phyloP scores from a whole-genome alignment of 2,113 vertebrate species.

The Tiliqua scincoides region DNA sequence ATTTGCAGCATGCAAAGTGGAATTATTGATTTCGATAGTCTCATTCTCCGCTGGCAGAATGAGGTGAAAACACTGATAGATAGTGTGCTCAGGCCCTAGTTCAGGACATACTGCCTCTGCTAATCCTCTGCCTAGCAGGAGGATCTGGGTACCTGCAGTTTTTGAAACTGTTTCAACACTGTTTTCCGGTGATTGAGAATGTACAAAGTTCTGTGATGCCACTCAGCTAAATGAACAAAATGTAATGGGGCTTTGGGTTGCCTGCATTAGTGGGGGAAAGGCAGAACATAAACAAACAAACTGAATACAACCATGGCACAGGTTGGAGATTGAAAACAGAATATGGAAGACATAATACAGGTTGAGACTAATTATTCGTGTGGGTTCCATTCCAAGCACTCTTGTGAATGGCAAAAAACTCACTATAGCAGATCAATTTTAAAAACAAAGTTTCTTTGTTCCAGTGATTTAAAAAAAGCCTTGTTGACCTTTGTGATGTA shows the following conservation, averaged over 20 bases:
- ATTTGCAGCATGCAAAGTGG: background rate
- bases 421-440: too few species aligned
- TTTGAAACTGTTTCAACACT: rapidly evolving
- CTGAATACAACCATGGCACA: background rate
- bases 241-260: background rate
- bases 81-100: background rate
- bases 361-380: too few species aligned
- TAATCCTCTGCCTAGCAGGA: background rate
- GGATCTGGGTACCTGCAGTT: background rate
- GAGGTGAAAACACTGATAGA: background rate
- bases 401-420: too few species aligned
- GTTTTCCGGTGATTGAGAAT: background rate
- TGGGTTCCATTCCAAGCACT: too few species aligned
- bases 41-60: rapidly evolving
- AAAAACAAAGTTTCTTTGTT: too few species aligned
- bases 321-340: background rate
- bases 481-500: too few species aligned
- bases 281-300: too few species aligned
- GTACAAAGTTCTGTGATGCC: background rate
- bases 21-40: background rate
- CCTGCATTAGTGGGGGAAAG: too few species aligned
- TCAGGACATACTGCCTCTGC: background rate
- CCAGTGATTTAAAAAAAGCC: too few species aligned
- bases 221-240: background rate
- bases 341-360: background rate